Percentiles rank a stretch among this genome's conserved stretches.
phyloP scores from a whole-genome alignment of 2,113 vertebrate species.

The Trematomus loennbergii region DNA sequence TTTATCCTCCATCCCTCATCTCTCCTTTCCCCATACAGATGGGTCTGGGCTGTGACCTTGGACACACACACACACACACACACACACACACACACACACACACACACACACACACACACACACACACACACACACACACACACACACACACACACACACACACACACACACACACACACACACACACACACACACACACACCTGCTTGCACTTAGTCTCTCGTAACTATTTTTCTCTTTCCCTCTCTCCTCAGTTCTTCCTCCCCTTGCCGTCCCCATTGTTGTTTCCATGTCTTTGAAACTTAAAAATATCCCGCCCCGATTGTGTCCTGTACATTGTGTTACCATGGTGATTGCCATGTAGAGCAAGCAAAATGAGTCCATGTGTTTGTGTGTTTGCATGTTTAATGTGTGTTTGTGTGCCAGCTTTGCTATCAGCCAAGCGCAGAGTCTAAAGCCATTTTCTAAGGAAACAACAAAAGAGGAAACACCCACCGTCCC shows the following conservation, averaged over 20 bases:
- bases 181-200: conserved; percentile 29
- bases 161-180: conserved; percentile 17
- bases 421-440: conserved; percentile 75
- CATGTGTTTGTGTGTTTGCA: conserved; percentile 29
- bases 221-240: conserved; percentile 21
- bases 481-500: conserved; percentile 51
- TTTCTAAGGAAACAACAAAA: conserved; percentile 69
- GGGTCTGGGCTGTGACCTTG: conserved; percentile 69
- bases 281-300: conserved; percentile 80
- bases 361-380: conserved; percentile 56
- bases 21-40: conserved; percentile 46
- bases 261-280: conserved; percentile 71
- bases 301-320: conserved; percentile 77
- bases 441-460: conserved; percentile 69
- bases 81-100: conserved; percentile 41
- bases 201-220: conserved; percentile 66
- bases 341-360: conserved; percentile 80
- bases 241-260: conserved; percentile 42
- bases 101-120: conserved; percentile 32
- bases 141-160: conserved; percentile 22
- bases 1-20: conserved; percentile 9
- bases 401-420: conserved; percentile 63
- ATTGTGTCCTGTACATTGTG: conserved; percentile 78
- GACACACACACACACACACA: conserved; percentile 33
- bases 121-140: conserved; percentile 27